Base-by-base conservation (phyloP, 1,140 invertebrate genomes). In the Drosophila watanabei region DNA sequence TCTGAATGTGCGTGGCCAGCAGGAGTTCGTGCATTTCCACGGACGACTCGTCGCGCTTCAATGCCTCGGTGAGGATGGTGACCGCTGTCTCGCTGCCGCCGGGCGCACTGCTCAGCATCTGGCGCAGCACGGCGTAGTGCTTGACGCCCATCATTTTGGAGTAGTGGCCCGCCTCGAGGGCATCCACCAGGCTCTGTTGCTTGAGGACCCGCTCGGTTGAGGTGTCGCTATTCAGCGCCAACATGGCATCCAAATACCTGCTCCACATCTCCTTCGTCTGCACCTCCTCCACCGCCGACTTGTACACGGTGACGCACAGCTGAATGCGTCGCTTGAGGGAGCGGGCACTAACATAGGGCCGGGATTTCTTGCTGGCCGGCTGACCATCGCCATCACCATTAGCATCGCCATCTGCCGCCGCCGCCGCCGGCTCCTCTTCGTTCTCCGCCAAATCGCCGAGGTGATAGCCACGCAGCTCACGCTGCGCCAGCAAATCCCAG, bases 401-500 rank as follows among this genome's bases (percentile, higher is more conserved):
- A 7, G 5, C 54, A 10, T 24, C 13, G 14, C 18, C n/a, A 35
- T 43, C 43, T 54, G 18, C 57, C 4, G 33, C 14, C 2, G 18
- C 18, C 24, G 24, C 24, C 24, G 24, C 24, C 28, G 28, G 35
- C 2, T 68, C 78, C 1, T 72, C 61, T 39, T 57, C 54, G 14
- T 39, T 57, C 7, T 92, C 61, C 30, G 70, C 54, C 30, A 92
- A 63, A 60, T 93, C 90, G 8, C 66, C 77, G 20, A 93, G 48
- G 48, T 82, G 80, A 16, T 63, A 82, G 18, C 92, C 92, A 24
- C 80, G 79, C 20, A 93, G 58, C 51, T 93, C 92, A 0, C 92
- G 80, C 41, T 93, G 92, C 0, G 92, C 92, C 16, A 93, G 51
- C 7, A 77, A 35, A 60, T 93, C 89, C 92, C 92, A 93, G 0